Conservation (phyloP, 2,113 vertebrate species). For the Cochlearius cochlearius region DNA sequence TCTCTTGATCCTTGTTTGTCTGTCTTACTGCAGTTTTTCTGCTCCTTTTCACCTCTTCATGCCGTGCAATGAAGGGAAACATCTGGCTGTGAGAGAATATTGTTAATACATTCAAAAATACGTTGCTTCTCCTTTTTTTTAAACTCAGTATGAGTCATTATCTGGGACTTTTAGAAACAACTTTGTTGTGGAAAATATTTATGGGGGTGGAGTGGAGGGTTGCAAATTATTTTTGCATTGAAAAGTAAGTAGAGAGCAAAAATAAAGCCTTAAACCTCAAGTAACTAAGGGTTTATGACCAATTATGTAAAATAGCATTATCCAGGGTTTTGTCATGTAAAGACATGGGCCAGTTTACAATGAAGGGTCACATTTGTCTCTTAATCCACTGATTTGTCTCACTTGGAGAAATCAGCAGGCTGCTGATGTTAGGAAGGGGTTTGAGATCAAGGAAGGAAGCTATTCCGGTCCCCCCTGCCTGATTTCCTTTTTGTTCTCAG, state of each 20-base stretch:
- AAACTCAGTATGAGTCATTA: constrained; percentile 41
- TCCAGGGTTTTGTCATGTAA: neutral
- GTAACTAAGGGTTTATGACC: neutral
- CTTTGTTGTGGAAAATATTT: constrained; percentile 18
- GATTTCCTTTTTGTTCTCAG: neutral
- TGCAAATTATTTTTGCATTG: neutral
- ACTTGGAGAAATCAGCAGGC: neutral
- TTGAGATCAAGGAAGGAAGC: neutral
- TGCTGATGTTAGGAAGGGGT: neutral
- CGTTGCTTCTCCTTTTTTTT: constrained; percentile 4
- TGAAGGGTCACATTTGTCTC: neutral
- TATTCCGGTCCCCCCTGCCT: neutral
- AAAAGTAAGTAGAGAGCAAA: neutral
- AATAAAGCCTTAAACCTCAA: neutral
- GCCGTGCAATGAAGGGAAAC: constrained; percentile 18
- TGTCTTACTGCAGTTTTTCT: neutral
- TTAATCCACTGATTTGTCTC: neutral
- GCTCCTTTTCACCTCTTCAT: neutral
- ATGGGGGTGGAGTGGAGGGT: neutral
- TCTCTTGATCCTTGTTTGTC: neutral
- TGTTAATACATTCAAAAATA: neutral
- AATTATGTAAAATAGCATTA: neutral
- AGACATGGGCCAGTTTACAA: neutral
- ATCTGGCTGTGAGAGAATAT: constrained; percentile 1
- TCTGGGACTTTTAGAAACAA: constrained; percentile 34